Evolutionary conservation across 2,797 vertebrate species (phyloP).

Genomic region (Urocyon cinereoargenteus): DNA sequence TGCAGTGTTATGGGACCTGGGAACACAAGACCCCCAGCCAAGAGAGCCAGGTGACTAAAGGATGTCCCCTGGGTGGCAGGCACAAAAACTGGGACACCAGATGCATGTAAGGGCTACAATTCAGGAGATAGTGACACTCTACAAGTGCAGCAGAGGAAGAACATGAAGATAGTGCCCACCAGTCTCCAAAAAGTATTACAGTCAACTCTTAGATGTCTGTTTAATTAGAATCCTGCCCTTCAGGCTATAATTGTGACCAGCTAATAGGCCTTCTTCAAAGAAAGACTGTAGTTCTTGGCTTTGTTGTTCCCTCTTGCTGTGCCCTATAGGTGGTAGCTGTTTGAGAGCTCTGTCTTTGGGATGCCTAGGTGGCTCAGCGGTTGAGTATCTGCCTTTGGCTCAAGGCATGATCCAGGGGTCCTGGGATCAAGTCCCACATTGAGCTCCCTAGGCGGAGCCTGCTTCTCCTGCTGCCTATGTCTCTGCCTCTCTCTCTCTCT

Average conservation of each 20-base stretch:
- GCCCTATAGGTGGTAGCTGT: not conserved
- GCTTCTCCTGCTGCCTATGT: too few relatives aligned
- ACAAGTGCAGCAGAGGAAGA: not conserved
- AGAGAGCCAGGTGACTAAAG: not conserved
- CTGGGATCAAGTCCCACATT: too few relatives aligned
- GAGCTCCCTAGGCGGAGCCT: too few relatives aligned
- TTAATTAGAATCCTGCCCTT: not conserved
- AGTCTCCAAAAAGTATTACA: not conserved
- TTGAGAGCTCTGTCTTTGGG: not conserved
- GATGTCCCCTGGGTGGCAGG: not conserved
- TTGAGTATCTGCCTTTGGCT: too few relatives aligned
- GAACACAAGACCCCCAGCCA: not conserved
- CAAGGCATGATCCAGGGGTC: too few relatives aligned
- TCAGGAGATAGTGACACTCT: not conserved
- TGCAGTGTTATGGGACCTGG: not conserved
- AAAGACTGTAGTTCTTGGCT: not conserved
- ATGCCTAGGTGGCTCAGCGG: too few relatives aligned
- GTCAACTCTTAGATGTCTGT: not conserved
- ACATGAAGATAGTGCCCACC: fast-evolving
- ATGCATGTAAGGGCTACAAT: not conserved
- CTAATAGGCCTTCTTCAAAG: not conserved
- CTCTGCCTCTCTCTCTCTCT: too few relatives aligned
- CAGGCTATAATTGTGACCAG: not conserved
- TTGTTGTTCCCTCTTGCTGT: not conserved
- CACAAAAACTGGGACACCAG: not conserved